Conservation (phyloP, 1,140 invertebrate species). For the Whitmania pigra region DNA sequence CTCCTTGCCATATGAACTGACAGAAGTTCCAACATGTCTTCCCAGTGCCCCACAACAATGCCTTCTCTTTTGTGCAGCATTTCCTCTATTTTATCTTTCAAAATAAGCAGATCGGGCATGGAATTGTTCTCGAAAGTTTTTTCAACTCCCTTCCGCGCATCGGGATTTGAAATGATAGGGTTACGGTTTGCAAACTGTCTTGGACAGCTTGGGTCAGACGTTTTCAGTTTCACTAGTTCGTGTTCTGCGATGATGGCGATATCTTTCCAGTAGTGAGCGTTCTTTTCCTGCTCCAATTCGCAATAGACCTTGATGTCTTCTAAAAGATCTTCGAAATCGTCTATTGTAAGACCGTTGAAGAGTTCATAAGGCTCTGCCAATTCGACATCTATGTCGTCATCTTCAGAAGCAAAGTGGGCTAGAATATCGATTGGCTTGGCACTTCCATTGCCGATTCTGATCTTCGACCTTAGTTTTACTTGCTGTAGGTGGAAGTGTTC, state of each 20-base stretch:
- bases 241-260: slow-evolving; percentile 90
- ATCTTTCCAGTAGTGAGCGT: slow-evolving; percentile 90
- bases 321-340: slow-evolving; percentile 89
- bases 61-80: slow-evolving; percentile 66
- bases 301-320: slow-evolving; percentile 79
- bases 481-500: slow-evolving; percentile 52
- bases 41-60: slow-evolving; percentile 93
- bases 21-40: slow-evolving; percentile 76
- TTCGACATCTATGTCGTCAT: slow-evolving; percentile 64
- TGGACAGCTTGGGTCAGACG: slow-evolving; percentile 47
- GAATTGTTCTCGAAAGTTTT: slow-evolving; percentile 86
- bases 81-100: slow-evolving; percentile 72
- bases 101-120: slow-evolving; percentile 63
- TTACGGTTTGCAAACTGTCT: too few species aligned
- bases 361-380: slow-evolving; percentile 97
- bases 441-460: slow-evolving; percentile 84
- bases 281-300: slow-evolving; percentile 56
- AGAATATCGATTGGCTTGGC: slow-evolving; percentile 96
- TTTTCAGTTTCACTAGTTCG: slow-evolving; percentile 71
- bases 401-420: slow-evolving; percentile 87
- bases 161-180: slow-evolving; percentile 29
- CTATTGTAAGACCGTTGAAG: slow-evolving; percentile 73
- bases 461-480: slow-evolving; percentile 66
- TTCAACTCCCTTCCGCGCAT: slow-evolving; percentile 77
- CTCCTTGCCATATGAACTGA: slow-evolving; percentile 91